Conservation (phyloP, 2,888 invertebrate genomes). For the Malachius bipustulatus region DNA sequence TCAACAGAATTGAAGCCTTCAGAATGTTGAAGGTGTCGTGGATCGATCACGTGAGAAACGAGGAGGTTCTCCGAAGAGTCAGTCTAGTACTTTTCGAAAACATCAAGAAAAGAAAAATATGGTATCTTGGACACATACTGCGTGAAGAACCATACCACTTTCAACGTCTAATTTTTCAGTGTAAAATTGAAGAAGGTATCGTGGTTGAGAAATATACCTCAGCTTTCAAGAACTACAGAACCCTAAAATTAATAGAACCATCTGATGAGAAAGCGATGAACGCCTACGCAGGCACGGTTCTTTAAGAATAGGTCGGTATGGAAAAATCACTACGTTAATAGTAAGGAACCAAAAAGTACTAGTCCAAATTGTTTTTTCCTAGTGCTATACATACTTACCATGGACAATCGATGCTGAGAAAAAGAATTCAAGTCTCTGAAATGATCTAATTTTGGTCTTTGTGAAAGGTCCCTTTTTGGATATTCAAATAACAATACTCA, state of each 20-base stretch:
- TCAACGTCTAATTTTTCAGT: background rate
- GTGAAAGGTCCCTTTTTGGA: no score
- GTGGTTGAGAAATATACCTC: background rate
- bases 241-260: slow-evolving; percentile 2
- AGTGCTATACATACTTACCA: no score
- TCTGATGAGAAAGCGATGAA: background rate
- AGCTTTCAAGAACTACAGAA: background rate
- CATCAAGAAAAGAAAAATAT: slow-evolving; percentile 1
- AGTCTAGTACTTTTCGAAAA: slow-evolving; percentile 3
- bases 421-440: no score
- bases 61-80: background rate
- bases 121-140: slow-evolving; percentile 1
- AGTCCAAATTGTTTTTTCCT: no score
- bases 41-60: slow-evolving; percentile 3
- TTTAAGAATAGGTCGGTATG: slow-evolving; percentile 2
- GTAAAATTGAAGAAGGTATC: background rate
- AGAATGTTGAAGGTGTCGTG: background rate
- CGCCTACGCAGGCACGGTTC: slow-evolving; percentile 3
- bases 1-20: slow-evolving; percentile 1
- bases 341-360: no score
- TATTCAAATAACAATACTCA: no score
- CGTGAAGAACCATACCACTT: slow-evolving; percentile 1
- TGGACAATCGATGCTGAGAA: no score
- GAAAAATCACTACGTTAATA: no score
- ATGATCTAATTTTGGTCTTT: no score